These are phyloP conservation scores for Hermetia illucens DNA, from an alignment of 1,140 invertebrate species.

Conservation along the genomic window DNA sequence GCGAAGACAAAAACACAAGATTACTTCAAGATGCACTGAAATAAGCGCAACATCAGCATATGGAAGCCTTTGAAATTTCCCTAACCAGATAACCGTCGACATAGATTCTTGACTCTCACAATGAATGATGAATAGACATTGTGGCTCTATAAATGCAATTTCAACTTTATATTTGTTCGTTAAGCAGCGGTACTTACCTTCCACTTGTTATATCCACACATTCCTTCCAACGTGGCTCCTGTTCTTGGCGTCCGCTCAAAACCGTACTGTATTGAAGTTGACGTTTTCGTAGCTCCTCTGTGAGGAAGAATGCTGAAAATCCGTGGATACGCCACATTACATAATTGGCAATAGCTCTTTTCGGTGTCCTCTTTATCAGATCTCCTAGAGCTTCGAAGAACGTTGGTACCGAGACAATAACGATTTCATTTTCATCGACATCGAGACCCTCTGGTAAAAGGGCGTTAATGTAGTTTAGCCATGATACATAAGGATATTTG, in stretches of 20 bases:
- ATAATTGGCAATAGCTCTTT: slow-evolving; percentile 53
- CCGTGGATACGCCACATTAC: slow-evolving; percentile 66
- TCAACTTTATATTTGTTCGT: too few species aligned
- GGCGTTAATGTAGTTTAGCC: slow-evolving; percentile 60
- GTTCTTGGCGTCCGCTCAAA: slow-evolving; percentile 56
- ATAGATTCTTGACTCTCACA: too few species aligned
- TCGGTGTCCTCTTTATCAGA: slow-evolving; percentile 34
- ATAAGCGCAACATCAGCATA: too few species aligned
- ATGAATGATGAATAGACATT: too few species aligned
- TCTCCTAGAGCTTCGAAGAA: slow-evolving; percentile 55
- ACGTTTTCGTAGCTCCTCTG: slow-evolving; percentile 50
- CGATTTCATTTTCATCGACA: slow-evolving; percentile 52
- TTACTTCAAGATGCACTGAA: too few species aligned
- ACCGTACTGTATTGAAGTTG: slow-evolving; percentile 59
- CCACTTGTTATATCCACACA: slow-evolving; percentile 57
- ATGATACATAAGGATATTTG: slow-evolving; percentile 43
- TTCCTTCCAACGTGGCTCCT: slow-evolving; percentile 74
- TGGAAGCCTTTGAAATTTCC: too few species aligned
- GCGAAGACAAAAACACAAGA: too few species aligned
- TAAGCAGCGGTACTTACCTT: too few species aligned
- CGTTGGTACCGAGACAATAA: slow-evolving; percentile 67
- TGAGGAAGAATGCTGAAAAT: slow-evolving; percentile 59
- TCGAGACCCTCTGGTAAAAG: slow-evolving; percentile 44
- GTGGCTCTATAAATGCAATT: too few species aligned
- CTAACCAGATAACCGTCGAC: too few species aligned